These are phyloP conservation scores for Menidia menidia DNA, from an alignment of 2,797 vertebrate genomes.

Conservation along the genomic window DNA sequence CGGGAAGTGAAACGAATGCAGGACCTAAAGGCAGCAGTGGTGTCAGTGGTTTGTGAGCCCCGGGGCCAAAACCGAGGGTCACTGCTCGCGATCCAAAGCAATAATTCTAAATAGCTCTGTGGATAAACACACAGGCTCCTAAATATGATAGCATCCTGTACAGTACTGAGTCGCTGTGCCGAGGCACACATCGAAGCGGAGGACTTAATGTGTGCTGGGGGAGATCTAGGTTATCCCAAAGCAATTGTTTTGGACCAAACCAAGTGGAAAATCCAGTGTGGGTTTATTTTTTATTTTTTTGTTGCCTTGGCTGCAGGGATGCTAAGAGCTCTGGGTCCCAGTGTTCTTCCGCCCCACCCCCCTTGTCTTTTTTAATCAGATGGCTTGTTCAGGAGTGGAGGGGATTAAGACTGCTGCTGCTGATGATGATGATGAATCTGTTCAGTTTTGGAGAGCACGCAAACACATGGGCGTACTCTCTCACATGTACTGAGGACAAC, in stretches of 20 bases:
- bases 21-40: no score
- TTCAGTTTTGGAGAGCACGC: constrained; percentile 58
- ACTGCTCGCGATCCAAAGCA: background rate
- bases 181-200: constrained; percentile 50
- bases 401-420: constrained; percentile 69
- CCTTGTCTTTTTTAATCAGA: constrained; percentile 75
- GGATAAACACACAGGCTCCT: background rate
- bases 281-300: constrained; percentile 68
- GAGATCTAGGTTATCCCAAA: constrained; percentile 78
- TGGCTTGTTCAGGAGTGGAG: constrained; percentile 72
- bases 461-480: constrained; percentile 33
- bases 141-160: constrained; percentile 3
- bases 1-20: no score
- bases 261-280: constrained; percentile 78
- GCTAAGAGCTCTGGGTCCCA: constrained; percentile 57
- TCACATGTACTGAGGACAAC: constrained; percentile 7
- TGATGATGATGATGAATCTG: constrained; percentile 52
- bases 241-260: constrained; percentile 79
- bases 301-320: constrained; percentile 66
- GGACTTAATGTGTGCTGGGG: constrained; percentile 63
- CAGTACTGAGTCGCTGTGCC: constrained; percentile 9
- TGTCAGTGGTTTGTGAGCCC: no score
- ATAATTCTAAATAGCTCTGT: background rate
- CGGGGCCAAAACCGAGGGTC: no score
- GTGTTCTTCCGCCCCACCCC: constrained; percentile 42